These are phyloP conservation scores for Lasioglossum lativentre DNA, from an alignment of 2,888 invertebrate genomes.

Conservation along the genomic window DNA sequence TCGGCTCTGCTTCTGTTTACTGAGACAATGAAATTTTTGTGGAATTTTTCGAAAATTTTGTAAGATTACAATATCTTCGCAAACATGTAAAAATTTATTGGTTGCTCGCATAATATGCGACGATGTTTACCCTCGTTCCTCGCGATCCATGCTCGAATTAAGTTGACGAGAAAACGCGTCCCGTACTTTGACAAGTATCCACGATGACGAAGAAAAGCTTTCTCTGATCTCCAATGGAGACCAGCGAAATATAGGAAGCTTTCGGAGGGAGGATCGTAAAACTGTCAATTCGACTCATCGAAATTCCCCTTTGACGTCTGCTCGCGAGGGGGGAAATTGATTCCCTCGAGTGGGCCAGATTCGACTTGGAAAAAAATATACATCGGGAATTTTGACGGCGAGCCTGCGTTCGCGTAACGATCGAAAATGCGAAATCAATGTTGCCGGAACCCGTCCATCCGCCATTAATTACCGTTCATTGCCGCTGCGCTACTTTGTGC, in stretches of 20 bases:
- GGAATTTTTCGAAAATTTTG: too few relatives aligned
- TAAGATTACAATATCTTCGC: too few relatives aligned
- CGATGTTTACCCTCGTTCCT: neutral
- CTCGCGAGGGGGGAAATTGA: slow-evolving; percentile 48
- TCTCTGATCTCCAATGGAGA: slow-evolving; percentile 49
- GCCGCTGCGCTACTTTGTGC: neutral
- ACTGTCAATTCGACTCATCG: slow-evolving; percentile 66
- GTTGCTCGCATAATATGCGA: too few relatives aligned
- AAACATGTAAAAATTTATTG: too few relatives aligned
- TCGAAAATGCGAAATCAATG: neutral
- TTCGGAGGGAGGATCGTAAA: slow-evolving; percentile 59
- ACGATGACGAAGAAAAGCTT: slow-evolving; percentile 63
- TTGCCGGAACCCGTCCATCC: too few relatives aligned
- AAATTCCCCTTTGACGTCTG: slow-evolving; percentile 64
- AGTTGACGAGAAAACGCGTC: slow-evolving; percentile 17
- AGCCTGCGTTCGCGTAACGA: neutral
- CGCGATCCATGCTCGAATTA: slow-evolving; percentile 3
- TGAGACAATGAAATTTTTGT: too few relatives aligned
- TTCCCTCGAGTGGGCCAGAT: slow-evolving; percentile 51
- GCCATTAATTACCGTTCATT: neutral
- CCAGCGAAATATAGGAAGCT: slow-evolving; percentile 57
- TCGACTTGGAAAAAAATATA: slow-evolving; percentile 22
- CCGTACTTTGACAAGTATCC: slow-evolving; percentile 21
- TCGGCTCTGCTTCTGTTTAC: too few relatives aligned
- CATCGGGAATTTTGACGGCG: neutral